Conservation (phyloP, 2,888 invertebrate genomes). For the Epirrhoe alternata region DNA sequence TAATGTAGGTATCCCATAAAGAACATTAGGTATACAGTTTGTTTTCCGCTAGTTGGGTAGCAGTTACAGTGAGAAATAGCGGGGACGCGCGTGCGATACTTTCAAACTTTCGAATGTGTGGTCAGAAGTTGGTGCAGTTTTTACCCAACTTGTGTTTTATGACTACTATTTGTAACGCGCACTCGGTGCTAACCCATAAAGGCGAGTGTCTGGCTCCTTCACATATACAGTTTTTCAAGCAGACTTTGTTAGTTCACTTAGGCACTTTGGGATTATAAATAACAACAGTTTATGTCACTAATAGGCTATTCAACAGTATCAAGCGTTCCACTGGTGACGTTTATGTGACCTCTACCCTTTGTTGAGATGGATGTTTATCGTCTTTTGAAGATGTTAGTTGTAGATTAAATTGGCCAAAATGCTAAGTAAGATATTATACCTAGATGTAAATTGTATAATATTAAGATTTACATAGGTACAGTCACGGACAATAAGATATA, state of each 20-base stretch:
- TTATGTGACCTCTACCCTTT: conserved; percentile 3
- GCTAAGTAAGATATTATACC: conserved; percentile 41
- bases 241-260: conserved; percentile 22
- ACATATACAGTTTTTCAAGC: conserved; percentile 37
- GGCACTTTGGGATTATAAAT: conserved; percentile 22
- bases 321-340: conserved; percentile 9
- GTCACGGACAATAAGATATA: too few relatives aligned
- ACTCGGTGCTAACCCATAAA: conserved; percentile 38
- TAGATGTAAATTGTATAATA: conserved; percentile 32
- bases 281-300: conserved; percentile 12
- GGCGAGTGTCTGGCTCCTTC: conserved; percentile 35
- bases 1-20: conserved; percentile 13
- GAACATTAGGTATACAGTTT: conserved; percentile 16
- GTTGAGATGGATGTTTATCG: conserved; percentile 32
- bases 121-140: conserved; percentile 47
- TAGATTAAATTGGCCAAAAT: conserved; percentile 67
- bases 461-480: conserved; percentile 18
- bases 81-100: conserved; percentile 41
- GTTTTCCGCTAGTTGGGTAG: conserved; percentile 21
- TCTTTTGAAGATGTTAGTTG: conserved; percentile 52
- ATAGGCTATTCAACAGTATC: conserved; percentile 1
- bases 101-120: conserved; percentile 45
- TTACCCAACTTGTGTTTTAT: conserved; percentile 46
- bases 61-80: conserved; percentile 43
- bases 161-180: conserved; percentile 44